phyloP scores from a whole-genome alignment of 2,888 invertebrate species.

The Harpalus rufipes region DNA sequence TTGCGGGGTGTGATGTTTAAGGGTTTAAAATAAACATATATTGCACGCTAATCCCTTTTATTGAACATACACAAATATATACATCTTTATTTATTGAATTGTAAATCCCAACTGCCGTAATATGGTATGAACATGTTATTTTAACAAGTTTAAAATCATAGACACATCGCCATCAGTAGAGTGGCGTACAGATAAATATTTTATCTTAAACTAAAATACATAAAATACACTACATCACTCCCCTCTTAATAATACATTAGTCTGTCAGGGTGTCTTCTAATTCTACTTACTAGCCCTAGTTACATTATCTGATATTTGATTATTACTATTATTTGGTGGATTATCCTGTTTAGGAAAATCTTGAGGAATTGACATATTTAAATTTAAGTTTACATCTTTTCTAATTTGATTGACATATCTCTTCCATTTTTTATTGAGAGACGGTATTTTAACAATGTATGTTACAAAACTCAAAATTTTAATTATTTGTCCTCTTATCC shows the following conservation, averaged over 20 bases:
- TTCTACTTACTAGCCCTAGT: background rate
- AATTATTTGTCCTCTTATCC: constrained; percentile 12
- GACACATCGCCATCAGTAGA: background rate
- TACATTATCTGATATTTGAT: background rate
- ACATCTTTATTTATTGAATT: background rate
- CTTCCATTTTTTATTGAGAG: constrained; percentile 15
- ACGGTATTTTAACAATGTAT: constrained; percentile 3
- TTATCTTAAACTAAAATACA: background rate
- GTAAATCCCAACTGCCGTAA: background rate
- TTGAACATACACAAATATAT: background rate
- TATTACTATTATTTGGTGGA: background rate
- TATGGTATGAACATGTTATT: background rate
- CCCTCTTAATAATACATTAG: constrained; percentile 17
- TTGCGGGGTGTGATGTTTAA: constrained; percentile 10
- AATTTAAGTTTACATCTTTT: constrained; percentile 10
- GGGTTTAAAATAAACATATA: constrained; percentile 1
- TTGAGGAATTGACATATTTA: background rate
- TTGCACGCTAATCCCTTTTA: background rate
- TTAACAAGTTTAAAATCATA: background rate
- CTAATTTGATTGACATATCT: constrained; percentile 15
- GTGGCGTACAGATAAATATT: background rate
- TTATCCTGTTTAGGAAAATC: background rate
- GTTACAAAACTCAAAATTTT: constrained; percentile 3
- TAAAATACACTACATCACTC: constrained; percentile 13
- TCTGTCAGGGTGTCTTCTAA: constrained; percentile 10